Evolutionary conservation across 2,113 vertebrate species (phyloP), one percentile per base, ranked within the genome.

Genomic region (Eleginops maclovinus): DNA sequence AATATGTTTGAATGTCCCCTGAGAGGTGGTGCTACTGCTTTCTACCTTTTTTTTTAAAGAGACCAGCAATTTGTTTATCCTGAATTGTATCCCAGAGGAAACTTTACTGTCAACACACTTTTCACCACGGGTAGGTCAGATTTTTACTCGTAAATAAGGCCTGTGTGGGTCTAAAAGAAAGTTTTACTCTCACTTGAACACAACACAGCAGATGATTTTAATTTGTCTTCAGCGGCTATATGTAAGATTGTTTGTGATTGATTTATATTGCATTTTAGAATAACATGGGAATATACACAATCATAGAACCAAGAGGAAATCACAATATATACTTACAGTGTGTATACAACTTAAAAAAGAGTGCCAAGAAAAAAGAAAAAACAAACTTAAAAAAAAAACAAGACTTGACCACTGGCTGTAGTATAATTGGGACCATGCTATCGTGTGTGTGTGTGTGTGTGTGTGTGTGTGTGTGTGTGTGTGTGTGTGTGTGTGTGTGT

Each of bases 1-100:
- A 86, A 88, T 77, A 74, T 86, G 66, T 85, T 81, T 69, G 31
- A 77, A 77, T 74, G 15, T 77, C 87, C 78, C 79, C 21, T 4
- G 76, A 84, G 82, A 82, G 47, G 44, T 41, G 58, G 11, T 74
- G 60, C 62, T 75, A 9, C 53, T 62, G 47, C 61, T 72, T 79
- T 75, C 49, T 72, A 28, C 72, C 56, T 82, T 22, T 69, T 80
- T 81, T 68, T 16, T 49, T 65, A 9, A 43, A 12, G 28, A 87
- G 64, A 69, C 51, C 46, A 40, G 55, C 26, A 80, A 87, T 85
- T 81, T 79, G 41, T 24, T 62, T 61, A 75, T 72, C 43, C 47
- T 24, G 36, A 64, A 54, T 75, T 75, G 73, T 43, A 78, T 75
- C 44, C 24, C 59, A 61, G 54, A 73, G 43, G 24, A 79, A 80